These are phyloP conservation scores for Tragelaphus oryx DNA, from an alignment of 2,797 vertebrate species.

Conservation along the genomic window DNA sequence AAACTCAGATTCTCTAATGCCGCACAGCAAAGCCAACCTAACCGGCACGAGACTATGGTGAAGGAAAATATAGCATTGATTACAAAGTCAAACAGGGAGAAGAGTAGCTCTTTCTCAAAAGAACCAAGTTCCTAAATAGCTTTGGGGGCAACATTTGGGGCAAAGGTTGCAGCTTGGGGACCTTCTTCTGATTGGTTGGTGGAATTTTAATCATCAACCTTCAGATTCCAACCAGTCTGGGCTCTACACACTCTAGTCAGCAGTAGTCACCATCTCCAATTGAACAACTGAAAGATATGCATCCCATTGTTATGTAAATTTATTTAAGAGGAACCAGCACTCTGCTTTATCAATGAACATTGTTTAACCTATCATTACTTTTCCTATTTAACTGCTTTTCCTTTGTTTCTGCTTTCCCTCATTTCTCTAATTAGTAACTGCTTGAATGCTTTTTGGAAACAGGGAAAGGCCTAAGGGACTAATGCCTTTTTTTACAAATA, in stretches of 20 bases:
- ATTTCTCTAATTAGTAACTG: background rate
- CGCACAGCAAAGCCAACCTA: background rate
- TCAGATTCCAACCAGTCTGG: background rate
- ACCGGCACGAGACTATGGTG: background rate
- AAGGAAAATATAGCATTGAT: background rate
- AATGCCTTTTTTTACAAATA: background rate
- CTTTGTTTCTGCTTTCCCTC: background rate
- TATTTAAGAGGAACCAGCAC: background rate
- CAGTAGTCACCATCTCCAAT: background rate
- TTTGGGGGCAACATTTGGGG: background rate
- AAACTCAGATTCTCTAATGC: background rate
- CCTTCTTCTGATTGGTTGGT: background rate
- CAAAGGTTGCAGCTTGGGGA: background rate
- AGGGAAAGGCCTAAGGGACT: background rate
- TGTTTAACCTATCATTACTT: background rate
- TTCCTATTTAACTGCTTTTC: background rate
- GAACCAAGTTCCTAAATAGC: background rate
- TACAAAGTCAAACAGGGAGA: background rate
- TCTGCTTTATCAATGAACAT: background rate
- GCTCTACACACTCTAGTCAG: background rate
- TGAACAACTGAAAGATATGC: background rate
- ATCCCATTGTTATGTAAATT: background rate
- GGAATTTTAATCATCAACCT: background rate
- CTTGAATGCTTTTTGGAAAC: background rate
- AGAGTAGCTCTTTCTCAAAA: background rate